Evolutionary conservation across 1,140 invertebrate genomes (phyloP).

Genomic region (Pachyrhynchus sulphureomaculatus): DNA sequence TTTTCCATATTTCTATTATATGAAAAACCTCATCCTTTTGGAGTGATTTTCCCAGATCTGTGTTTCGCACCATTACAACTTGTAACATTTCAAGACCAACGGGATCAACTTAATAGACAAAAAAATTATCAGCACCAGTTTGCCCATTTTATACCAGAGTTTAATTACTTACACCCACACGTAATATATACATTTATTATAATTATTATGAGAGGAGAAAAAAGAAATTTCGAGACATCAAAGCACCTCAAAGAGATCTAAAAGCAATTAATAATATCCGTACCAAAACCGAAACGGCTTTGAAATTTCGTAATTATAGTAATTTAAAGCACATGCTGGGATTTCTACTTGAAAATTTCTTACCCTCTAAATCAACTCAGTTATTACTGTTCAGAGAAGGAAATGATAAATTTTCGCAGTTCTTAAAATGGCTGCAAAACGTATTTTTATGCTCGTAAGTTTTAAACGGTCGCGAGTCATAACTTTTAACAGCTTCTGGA

Average conservation of each 20-base stretch:
- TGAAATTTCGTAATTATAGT: slow-evolving; percentile 12
- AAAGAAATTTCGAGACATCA: not conserved
- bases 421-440: not conserved
- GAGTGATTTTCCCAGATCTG: too few species aligned
- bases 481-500: too few species aligned
- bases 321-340: slow-evolving; percentile 14
- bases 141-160: too few species aligned
- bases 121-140: too few species aligned
- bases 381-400: not conserved
- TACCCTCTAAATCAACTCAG: not conserved
- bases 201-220: not conserved
- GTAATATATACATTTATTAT: not conserved
- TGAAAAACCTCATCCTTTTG: too few species aligned
- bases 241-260: not conserved
- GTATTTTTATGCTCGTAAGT: too few species aligned
- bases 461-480: too few species aligned
- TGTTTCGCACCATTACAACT: too few species aligned
- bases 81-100: too few species aligned
- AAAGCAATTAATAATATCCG: slow-evolving; percentile 13
- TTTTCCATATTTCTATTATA: too few species aligned
- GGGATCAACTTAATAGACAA: too few species aligned
- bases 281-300: not conserved
- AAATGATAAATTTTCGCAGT: slow-evolving; percentile 1
- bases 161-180: too few species aligned
- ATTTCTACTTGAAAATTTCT: slow-evolving; percentile 3